Evolutionary conservation across 2,888 invertebrate species (phyloP), one percentile per base, ranked within the genome.

Genomic region (Athalia rosae): DNA sequence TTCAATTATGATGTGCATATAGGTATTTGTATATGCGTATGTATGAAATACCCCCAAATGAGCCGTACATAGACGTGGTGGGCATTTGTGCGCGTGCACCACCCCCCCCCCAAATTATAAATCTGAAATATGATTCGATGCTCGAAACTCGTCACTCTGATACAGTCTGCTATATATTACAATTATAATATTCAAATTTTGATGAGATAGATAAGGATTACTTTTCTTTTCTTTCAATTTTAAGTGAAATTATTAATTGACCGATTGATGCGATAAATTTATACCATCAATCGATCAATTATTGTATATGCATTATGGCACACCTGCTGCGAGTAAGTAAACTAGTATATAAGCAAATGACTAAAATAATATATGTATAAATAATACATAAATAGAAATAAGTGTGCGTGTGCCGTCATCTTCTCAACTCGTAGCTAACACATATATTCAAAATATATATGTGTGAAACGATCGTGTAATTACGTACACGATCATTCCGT

Each of bases 41-140:
- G 47, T 47, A 64, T 64, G 3, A 3, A n/a, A n/a, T 43, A 0
- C 8, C 67, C 48, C 67, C 41, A 7, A 43, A n/a, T 66, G 47
- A 66, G 66, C 47, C 66, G 66, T n/a, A 48, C 28, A 28, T 28
- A 28, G 28, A 66, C 48, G 67, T 67, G 67, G 67, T 67, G 67
- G 67, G 48, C 67, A 67, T 50, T 43, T 50, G 64, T 64, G 64
- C 64, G 64, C 64, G 64, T 64, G 64, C 64, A n/a, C 64, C 64
- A 64, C 64, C 45, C 62, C 13, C 61, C n/a, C 28, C 28, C 28
- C 28, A 28, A 28, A 28, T 28, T 28, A 28, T 28, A 28, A 28
- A 28, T 28, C 28, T 28, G 28, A 28, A 28, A 50, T 50, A 50
- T n/a, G 6, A 48, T 48, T 66, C 64, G 64, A 67, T 67, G 67